Conservation (phyloP, 2,888 invertebrate genomes). For the Bugulina stolonifera region DNA sequence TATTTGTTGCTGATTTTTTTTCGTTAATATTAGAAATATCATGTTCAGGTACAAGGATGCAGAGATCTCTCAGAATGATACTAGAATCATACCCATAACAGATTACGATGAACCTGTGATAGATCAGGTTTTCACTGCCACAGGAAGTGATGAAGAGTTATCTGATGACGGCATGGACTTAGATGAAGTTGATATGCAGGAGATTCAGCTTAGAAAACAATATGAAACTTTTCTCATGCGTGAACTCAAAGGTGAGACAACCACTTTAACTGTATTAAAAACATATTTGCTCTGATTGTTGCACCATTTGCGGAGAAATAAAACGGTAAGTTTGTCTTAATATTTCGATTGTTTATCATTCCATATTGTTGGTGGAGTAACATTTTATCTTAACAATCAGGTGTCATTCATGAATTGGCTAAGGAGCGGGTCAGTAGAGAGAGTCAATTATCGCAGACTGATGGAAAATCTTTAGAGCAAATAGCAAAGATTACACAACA, state of each 20-base stretch:
- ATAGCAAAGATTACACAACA: neutral
- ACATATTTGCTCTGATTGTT: too few species aligned
- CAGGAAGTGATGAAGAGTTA: neutral
- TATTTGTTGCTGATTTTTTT: too few species aligned
- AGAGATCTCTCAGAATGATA: too few species aligned
- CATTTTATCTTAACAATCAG: too few species aligned
- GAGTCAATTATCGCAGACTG: neutral
- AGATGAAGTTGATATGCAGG: neutral
- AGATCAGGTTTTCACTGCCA: neutral
- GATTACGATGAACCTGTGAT: neutral
- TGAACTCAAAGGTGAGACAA: conserved; percentile 10
- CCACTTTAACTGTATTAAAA: too few species aligned
- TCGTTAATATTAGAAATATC: too few species aligned
- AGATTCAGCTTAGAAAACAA: neutral
- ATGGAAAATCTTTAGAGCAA: neutral
- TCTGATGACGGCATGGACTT: neutral
- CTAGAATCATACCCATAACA: neutral
- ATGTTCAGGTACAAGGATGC: too few species aligned
- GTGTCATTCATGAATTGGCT: conserved; percentile 15
- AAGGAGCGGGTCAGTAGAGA: conserved; percentile 6
- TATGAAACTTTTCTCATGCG: neutral
- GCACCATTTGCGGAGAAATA: too few species aligned
- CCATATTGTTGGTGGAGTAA: too few species aligned
- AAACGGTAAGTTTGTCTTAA: too few species aligned
- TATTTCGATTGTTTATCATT: too few species aligned